phyloP scores from a whole-genome alignment of 2,797 vertebrate species.

The Lates japonicus region DNA sequence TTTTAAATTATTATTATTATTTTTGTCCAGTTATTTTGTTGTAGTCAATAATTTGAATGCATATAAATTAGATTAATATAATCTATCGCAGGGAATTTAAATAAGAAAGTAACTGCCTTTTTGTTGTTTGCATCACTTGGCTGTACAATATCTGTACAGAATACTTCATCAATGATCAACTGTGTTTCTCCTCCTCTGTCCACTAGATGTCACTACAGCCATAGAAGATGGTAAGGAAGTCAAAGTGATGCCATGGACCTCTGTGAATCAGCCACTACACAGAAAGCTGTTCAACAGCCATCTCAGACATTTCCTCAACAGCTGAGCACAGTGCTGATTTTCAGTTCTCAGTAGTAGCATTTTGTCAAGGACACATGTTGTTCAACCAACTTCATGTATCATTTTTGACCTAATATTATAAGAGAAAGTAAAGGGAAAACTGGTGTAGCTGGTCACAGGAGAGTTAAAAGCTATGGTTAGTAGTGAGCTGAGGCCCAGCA shows the following conservation, averaged over 20 bases:
- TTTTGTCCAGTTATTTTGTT: background rate
- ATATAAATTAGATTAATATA: background rate
- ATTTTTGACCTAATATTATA: background rate
- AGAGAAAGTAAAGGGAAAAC: background rate
- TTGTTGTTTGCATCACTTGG: background rate
- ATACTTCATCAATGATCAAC: conserved; percentile 7
- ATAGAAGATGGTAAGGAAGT: conserved; percentile 50
- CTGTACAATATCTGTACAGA: background rate
- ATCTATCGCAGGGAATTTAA: background rate
- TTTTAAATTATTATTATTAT: background rate
- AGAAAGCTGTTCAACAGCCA: conserved; percentile 22
- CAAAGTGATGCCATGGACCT: conserved; percentile 14
- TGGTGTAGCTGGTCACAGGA: background rate
- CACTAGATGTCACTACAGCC: conserved; percentile 77
- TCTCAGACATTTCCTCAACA: conserved; percentile 24
- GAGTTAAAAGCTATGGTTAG: conserved; percentile 7
- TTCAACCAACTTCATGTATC: background rate
- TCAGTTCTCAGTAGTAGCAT: conserved; percentile 5
- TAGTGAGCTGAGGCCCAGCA: background rate
- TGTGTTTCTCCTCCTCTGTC: conserved; percentile 61
- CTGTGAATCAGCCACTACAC: conserved; percentile 19
- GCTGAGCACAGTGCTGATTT: conserved; percentile 3
- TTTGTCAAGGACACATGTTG: conserved; percentile 17
- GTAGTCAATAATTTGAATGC: background rate
- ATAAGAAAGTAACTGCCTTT: background rate